Conservation (phyloP, 2,888 invertebrate genomes). For the Trichogramma evanescens region DNA sequence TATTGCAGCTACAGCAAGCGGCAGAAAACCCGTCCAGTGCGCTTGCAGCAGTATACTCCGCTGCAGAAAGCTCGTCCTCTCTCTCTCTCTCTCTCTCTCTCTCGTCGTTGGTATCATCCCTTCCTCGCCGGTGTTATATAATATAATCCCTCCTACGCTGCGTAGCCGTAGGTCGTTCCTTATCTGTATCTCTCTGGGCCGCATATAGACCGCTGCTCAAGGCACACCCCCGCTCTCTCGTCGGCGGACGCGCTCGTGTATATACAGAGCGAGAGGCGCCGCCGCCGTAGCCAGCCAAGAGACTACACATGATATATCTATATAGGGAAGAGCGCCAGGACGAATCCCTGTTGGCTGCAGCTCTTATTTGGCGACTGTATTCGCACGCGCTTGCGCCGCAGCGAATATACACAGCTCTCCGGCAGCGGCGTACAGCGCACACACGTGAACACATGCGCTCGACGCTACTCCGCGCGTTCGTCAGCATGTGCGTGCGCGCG, state of each 20-base stretch:
- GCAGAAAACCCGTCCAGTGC: too few relatives aligned
- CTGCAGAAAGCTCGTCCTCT: neutral
- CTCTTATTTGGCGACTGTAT: too few relatives aligned
- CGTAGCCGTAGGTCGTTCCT: neutral
- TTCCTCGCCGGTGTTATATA: neutral
- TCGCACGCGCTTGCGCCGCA: too few relatives aligned
- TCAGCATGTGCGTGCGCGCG: constrained; percentile 21
- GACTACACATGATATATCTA: too few relatives aligned
- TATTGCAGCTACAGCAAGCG: too few relatives aligned
- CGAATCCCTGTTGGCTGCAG: too few relatives aligned
- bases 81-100: neutral
- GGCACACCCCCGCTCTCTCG: neutral
- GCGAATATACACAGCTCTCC: too few relatives aligned
- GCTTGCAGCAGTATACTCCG: neutral
- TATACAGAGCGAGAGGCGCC: neutral
- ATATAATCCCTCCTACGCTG: neutral
- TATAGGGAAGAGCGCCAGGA: too few relatives aligned
- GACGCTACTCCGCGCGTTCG: neutral
- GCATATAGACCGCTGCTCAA: neutral
- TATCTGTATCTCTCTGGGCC: constrained; percentile 1
- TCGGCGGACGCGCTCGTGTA: neutral
- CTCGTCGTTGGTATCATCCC: neutral
- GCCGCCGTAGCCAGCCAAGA: constrained; percentile 23
- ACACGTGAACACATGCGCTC: neutral
- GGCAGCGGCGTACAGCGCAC: neutral